Conservation (phyloP, 1,140 invertebrate species). For the Drosophila sechellia region DNA sequence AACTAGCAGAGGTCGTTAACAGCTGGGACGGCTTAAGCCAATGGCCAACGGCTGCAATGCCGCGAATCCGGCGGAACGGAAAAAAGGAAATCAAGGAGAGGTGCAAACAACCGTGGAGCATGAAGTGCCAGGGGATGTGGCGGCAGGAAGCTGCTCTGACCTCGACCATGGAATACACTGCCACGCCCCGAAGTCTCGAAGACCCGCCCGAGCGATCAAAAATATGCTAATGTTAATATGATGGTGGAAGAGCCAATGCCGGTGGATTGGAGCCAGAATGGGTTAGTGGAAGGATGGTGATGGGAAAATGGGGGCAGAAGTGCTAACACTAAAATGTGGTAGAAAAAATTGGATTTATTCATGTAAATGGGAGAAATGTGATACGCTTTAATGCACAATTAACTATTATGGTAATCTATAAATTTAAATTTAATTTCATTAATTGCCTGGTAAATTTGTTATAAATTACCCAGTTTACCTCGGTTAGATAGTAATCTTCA, state of each 20-base stretch:
- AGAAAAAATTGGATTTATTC: not conserved
- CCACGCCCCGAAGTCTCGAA: conserved; percentile 14
- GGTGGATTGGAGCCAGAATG: not conserved
- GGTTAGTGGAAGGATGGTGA: not conserved
- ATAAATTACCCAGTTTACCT: too few relatives aligned
- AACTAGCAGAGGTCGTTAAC: conserved; percentile 77
- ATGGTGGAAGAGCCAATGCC: conserved; percentile 16
- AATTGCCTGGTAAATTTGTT: too few relatives aligned
- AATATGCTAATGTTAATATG: conserved; percentile 58
- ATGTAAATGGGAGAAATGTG: not conserved
- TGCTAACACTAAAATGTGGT: not conserved
- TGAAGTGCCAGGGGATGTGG: conserved; percentile 39
- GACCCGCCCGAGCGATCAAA: conserved; percentile 30
- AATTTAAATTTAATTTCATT: too few relatives aligned
- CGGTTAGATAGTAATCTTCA: too few relatives aligned
- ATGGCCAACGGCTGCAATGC: conserved; percentile 33
- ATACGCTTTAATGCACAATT: not conserved
- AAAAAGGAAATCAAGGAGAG: conserved; percentile 35
- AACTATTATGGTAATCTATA: too few relatives aligned
- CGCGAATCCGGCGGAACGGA: conserved; percentile 29
- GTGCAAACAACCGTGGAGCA: conserved; percentile 69
- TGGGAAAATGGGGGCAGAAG: not conserved
- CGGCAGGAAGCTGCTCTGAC: conserved; percentile 50
- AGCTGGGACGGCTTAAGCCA: conserved; percentile 71
- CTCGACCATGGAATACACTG: conserved; percentile 74